Conservation (phyloP, 1,140 invertebrate genomes). For the Temnothorax longispinosus region DNA sequence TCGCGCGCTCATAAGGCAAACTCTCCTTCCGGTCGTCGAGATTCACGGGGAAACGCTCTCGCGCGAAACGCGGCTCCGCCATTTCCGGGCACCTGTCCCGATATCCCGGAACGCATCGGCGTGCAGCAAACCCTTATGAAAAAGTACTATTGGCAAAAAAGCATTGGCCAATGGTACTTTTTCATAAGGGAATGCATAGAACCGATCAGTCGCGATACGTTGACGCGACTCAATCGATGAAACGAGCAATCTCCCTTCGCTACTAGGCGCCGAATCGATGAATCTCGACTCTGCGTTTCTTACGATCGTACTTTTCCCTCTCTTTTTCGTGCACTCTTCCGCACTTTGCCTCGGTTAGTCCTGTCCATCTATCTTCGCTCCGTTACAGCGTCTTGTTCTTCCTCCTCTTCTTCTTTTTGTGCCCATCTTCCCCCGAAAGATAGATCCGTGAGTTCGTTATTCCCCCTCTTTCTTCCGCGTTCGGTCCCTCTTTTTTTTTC, state of each 20-base stretch:
- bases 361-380: slow-evolving; percentile 31
- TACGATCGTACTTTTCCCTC: slow-evolving; percentile 63
- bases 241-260: not conserved
- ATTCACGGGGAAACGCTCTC: slow-evolving; percentile 70
- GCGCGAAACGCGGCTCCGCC: slow-evolving; percentile 24
- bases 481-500: not conserved
- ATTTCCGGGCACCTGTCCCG: slow-evolving; percentile 15
- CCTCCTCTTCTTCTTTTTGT: not conserved
- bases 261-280: slow-evolving; percentile 3
- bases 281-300: slow-evolving; percentile 39
- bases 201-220: slow-evolving; percentile 44
- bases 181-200: not conserved
- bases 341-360: slow-evolving; percentile 36
- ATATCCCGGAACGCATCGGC: slow-evolving; percentile 13
- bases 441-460: slow-evolving; percentile 21
- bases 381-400: slow-evolving; percentile 24
- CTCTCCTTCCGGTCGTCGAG: slow-evolving; percentile 76
- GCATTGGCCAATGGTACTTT: no score
- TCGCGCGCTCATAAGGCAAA: slow-evolving; percentile 62
- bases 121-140: not conserved
- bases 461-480: not conserved
- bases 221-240: slow-evolving; percentile 54
- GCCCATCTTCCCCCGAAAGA: not conserved
- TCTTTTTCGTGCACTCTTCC: slow-evolving; percentile 41
- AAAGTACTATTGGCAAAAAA: no score